Percentiles rank a stretch among this genome's conserved stretches.
phyloP scores from a whole-genome alignment of 2,797 vertebrate genomes.

The Lutjanus argentimaculatus region DNA sequence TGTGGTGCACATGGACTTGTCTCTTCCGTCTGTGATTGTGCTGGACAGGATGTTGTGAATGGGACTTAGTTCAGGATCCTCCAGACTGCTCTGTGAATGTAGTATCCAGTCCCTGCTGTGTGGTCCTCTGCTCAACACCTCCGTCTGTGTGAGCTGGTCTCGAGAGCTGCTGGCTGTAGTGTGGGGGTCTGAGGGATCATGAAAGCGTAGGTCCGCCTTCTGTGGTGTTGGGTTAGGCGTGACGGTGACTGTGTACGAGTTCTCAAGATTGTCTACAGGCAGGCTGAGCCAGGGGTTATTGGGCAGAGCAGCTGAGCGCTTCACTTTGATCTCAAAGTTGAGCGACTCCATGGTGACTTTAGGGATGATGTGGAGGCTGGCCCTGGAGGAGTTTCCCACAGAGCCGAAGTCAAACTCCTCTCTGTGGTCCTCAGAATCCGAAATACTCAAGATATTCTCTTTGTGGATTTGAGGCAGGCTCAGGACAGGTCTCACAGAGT shows the following conservation, averaged over 20 bases:
- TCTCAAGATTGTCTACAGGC: slow-evolving; percentile 82
- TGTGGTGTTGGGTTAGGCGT: slow-evolving; percentile 61
- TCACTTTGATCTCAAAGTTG: slow-evolving; percentile 84
- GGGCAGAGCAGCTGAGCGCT: slow-evolving; percentile 64
- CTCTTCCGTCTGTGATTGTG: slow-evolving; percentile 74
- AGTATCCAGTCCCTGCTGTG: slow-evolving; percentile 31
- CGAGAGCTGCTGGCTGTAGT: background rate
- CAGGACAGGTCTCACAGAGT: slow-evolving; percentile 8
- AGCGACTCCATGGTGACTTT: slow-evolving; percentile 66
- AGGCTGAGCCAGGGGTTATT: slow-evolving; percentile 87
- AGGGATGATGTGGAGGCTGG: slow-evolving; percentile 77
- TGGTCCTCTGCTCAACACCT: background rate
- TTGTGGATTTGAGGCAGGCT: slow-evolving; percentile 47
- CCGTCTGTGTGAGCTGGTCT: slow-evolving; percentile 51
- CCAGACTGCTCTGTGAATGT: slow-evolving; percentile 44
- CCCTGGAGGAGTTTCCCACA: slow-evolving; percentile 52
- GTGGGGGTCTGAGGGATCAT: background rate
- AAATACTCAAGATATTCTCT: slow-evolving; percentile 56
- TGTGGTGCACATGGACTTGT: slow-evolving; percentile 45
- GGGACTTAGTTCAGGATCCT: slow-evolving; percentile 65
- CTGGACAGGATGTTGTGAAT: slow-evolving; percentile 80
- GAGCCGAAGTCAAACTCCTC: slow-evolving; percentile 48
- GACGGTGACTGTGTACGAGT: slow-evolving; percentile 81
- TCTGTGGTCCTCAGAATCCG: slow-evolving; percentile 47
- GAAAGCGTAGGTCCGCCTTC: slow-evolving; percentile 7